Conservation (phyloP, 2,113 vertebrate species). For the Epinephelus fuscoguttatus region DNA sequence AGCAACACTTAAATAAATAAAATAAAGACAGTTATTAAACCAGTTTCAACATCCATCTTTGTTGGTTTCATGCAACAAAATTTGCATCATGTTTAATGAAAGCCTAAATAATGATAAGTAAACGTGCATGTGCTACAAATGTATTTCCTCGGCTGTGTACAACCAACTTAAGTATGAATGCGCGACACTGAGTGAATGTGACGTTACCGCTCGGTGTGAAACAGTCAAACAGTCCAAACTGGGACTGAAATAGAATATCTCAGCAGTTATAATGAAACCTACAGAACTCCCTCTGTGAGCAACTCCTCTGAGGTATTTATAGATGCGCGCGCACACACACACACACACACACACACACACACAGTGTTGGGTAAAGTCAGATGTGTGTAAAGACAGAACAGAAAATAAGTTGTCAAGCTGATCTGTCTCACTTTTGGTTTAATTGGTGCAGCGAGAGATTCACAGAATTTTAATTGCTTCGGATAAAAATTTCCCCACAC, state of each 20-base stretch:
- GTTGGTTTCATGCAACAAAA: not conserved
- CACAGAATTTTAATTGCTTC: constrained; percentile 35
- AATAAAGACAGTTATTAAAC: too few relatives aligned
- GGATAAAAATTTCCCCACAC: not conserved
- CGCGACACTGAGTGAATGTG: not conserved
- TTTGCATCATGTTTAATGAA: not conserved
- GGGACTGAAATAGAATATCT: not conserved
- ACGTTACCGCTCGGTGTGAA: not conserved
- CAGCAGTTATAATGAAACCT: constrained; percentile 4
- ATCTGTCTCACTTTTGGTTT: constrained; percentile 26
- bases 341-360: constrained; percentile 4
- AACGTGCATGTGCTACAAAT: not conserved
- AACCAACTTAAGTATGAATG: too few relatives aligned
- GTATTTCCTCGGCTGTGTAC: not conserved
- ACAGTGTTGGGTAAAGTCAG: not conserved
- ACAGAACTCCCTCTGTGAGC: constrained; percentile 1
- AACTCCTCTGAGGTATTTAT: constrained; percentile 3
- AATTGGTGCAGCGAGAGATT: constrained; percentile 53
- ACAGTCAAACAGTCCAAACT: not conserved
- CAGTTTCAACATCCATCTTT: not conserved
- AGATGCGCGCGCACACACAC: not conserved
- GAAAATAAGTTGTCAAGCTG: constrained; percentile 36
- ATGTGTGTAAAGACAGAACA: constrained; percentile 15
- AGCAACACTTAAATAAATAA: too few relatives aligned
- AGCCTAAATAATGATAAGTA: too few relatives aligned